A percentile compares a stretch with the other conserved stretches of the same genome.
Conservation (phyloP, 2,888 invertebrate genomes). For the Boloria selene region DNA sequence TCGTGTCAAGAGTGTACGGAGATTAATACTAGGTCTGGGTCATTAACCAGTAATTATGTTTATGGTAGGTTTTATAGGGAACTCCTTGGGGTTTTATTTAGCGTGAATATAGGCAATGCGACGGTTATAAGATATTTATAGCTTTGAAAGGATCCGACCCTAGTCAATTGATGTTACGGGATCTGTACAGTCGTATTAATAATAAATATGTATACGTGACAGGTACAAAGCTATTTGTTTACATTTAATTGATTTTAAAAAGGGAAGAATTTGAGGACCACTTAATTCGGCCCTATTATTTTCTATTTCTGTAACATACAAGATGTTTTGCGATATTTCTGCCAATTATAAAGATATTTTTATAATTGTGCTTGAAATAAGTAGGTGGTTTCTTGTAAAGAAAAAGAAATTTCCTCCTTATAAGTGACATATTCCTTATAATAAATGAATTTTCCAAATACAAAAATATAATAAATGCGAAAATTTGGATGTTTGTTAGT, state of each 20-base stretch:
- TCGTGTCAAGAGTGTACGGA: conserved; percentile 45
- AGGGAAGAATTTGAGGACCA: too few species aligned
- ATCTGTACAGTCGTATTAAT: conserved; percentile 7
- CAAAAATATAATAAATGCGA: too few species aligned
- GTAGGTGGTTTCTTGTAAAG: too few species aligned
- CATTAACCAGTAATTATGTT: conserved; percentile 71
- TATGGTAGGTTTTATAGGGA: conserved; percentile 55
- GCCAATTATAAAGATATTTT: too few species aligned
- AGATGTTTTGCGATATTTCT: too few species aligned
- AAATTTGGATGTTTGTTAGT: too few species aligned
- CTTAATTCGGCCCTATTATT: too few species aligned
- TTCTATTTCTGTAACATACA: too few species aligned
- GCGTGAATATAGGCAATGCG: conserved; percentile 34
- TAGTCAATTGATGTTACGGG: conserved; percentile 19
- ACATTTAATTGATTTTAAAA: background rate
- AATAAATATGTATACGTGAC: conserved; percentile 4
- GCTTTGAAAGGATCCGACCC: conserved; percentile 18
- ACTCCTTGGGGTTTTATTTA: conserved; percentile 40
- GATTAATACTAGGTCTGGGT: conserved; percentile 62
- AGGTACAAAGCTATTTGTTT: conserved; percentile 5
- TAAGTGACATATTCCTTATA: too few species aligned
- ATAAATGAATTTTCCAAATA: too few species aligned
- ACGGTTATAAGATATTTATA: conserved; percentile 28
- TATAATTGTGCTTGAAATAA: too few species aligned
- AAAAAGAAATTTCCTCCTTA: too few species aligned